Evolutionary conservation across 2,888 invertebrate species (phyloP).

Genomic region (Pterostichus madidus): DNA sequence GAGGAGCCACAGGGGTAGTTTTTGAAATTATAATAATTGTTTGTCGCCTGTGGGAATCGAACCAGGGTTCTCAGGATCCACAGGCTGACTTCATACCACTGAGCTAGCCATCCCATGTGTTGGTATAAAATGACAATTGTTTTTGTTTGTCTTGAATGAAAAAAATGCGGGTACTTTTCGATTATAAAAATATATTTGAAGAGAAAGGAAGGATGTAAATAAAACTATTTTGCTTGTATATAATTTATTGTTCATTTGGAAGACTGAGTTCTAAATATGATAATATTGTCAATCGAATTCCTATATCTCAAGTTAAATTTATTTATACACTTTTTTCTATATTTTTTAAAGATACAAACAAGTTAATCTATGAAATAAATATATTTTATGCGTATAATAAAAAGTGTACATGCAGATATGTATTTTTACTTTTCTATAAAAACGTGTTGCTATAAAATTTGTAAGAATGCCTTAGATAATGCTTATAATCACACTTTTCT

Average conservation of each 20-base stretch:
- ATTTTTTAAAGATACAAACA: too few species aligned
- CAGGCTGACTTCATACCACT: too few species aligned
- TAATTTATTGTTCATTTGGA: constrained; percentile 41
- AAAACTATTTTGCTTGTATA: not conserved
- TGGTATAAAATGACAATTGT: too few species aligned
- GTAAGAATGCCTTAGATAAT: not conserved
- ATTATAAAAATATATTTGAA: too few species aligned
- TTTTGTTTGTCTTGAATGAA: too few species aligned
- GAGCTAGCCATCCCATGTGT: too few species aligned
- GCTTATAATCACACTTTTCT: constrained; percentile 13
- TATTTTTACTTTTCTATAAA: constrained; percentile 4
- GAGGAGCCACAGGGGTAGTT: too few species aligned
- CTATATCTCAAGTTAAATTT: not conserved
- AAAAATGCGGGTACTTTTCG: too few species aligned
- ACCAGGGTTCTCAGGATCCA: too few species aligned
- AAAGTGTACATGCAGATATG: constrained; percentile 33
- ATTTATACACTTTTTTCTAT: not conserved
- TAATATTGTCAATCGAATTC: constrained; percentile 30
- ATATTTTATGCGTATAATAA: constrained; percentile 4
- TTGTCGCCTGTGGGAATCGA: too few species aligned
- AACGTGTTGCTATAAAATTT: constrained; percentile 12
- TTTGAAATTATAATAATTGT: too few species aligned
- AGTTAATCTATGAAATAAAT: not conserved
- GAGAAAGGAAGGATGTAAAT: not conserved
- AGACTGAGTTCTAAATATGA: constrained; percentile 38